Conservation (phyloP, 1,140 invertebrate species). For the Wasmannia auropunctata region DNA sequence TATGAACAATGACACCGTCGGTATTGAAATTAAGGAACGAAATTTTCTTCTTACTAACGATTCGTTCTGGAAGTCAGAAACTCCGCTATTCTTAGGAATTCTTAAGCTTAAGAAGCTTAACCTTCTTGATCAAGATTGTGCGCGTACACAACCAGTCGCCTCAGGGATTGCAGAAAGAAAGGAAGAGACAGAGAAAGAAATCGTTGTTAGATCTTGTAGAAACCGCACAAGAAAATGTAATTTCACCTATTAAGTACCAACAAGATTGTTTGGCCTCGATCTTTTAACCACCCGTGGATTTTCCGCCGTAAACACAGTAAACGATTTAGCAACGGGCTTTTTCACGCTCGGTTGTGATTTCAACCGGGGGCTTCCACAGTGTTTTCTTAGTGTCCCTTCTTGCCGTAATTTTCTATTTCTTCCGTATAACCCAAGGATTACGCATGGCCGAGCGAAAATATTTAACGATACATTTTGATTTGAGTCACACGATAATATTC, state of each 20-base stretch:
- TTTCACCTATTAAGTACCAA: conserved; percentile 69
- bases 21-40: background rate
- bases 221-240: conserved; percentile 67
- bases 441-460: conserved; percentile 31
- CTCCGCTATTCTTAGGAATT: conserved; percentile 15
- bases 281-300: conserved; percentile 65
- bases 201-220: conserved; percentile 53
- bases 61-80: background rate
- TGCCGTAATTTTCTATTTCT: conserved; percentile 51
- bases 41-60: background rate
- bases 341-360: conserved; percentile 68
- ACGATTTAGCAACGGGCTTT: conserved; percentile 55
- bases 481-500: conserved; percentile 11
- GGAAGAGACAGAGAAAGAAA: conserved; percentile 11
- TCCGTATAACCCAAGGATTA: conserved; percentile 40
- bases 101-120: conserved; percentile 45
- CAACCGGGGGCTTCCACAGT: background rate
- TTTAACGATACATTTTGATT: conserved; percentile 24
- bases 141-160: conserved; percentile 16
- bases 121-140: conserved; percentile 55
- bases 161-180: background rate
- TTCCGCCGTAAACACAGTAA: conserved; percentile 61
- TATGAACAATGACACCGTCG: background rate
- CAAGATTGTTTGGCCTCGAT: conserved; percentile 64
- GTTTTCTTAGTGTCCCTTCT: conserved; percentile 55